Base-by-base conservation (phyloP, 2,888 invertebrate species). In the Folsomia manolachei region DNA sequence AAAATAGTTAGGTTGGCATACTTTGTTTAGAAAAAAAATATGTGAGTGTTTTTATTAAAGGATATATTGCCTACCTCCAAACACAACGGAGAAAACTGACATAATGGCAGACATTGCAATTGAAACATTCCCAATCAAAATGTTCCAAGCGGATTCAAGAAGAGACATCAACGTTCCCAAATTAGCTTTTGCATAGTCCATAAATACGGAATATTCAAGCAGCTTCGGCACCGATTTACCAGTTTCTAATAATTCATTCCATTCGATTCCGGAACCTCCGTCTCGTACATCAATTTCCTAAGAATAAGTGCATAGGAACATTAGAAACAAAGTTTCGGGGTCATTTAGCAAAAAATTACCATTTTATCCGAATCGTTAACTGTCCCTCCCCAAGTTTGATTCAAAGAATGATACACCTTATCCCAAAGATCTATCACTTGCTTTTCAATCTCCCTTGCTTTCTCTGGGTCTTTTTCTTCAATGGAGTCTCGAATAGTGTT, bases 341-440 rank as follows among this genome's bases (percentile, higher is more conserved):
- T 51, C 7, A 60, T 21, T 60, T 7, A 23, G 51, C 21, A 39
- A 39, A 51, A 14, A 4, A 2, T 56, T 11, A 69, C 69, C 61
- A 39, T 39, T 39, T 69, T 69, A 2, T n/a, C 25, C 14, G 26
- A 2, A 24, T 67, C 24, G 7, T 39, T 14, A 23, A 19, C 24
- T 23, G 74, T 66, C 63, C 76, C 73, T n/a, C 76, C 78, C 78
- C 78, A 80, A 14, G 80, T 80, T 25, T 78, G 90, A 84, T 94
- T 91, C 94, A 94, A 95, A 73, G 93, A 91, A 84, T 95, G 93
- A 84, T 97, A 97, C 62, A 96, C 88, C 73, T 94, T 87, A 84
- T 97, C 97, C 94, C 95, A 97, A 21, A 97, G 87, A 83, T 95
- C 94, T 53, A 97, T 85, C 1, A 95, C 90, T 84, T 96, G 95